Conservation (phyloP, 2,888 invertebrate genomes). For the Volucella inanis region DNA sequence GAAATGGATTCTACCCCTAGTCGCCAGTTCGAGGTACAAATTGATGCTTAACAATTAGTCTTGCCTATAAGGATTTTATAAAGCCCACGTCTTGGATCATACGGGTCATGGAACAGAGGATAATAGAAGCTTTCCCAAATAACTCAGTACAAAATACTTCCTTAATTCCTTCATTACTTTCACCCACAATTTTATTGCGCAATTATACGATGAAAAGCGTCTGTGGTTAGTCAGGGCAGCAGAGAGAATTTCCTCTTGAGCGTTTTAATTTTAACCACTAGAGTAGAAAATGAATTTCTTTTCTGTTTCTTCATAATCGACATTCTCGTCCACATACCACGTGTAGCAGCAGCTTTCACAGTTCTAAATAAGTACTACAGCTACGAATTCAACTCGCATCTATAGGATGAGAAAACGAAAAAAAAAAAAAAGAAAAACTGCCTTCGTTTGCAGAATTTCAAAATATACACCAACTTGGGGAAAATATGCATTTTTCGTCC, state of each 20-base stretch:
- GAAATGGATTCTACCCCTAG: no score
- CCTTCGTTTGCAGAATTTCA: constrained; percentile 47
- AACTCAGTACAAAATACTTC: neutral
- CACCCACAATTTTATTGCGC: constrained; percentile 2
- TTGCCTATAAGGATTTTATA: no score
- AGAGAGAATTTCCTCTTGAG: neutral
- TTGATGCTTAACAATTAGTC: no score
- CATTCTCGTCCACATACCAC: neutral
- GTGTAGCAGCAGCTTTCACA: neutral
- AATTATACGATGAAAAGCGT: neutral
- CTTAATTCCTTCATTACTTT: neutral
- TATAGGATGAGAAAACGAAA: neutral
- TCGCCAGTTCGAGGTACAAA: no score
- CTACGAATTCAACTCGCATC: neutral
- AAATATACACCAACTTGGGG: constrained; percentile 30
- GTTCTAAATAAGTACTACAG: neutral
- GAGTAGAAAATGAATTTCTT: neutral
- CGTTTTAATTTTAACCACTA: constrained; percentile 1
- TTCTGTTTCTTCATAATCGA: constrained; percentile 2
- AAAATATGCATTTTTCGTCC: neutral
- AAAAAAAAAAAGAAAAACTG: constrained; percentile 5
- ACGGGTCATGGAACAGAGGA: no score
- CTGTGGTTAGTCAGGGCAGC: neutral
- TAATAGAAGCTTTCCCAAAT: no score
- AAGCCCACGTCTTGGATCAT: no score